Evolutionary conservation across 2,888 invertebrate genomes (phyloP), one percentile per base, ranked within the genome.

Genomic region (Timema podura): DNA sequence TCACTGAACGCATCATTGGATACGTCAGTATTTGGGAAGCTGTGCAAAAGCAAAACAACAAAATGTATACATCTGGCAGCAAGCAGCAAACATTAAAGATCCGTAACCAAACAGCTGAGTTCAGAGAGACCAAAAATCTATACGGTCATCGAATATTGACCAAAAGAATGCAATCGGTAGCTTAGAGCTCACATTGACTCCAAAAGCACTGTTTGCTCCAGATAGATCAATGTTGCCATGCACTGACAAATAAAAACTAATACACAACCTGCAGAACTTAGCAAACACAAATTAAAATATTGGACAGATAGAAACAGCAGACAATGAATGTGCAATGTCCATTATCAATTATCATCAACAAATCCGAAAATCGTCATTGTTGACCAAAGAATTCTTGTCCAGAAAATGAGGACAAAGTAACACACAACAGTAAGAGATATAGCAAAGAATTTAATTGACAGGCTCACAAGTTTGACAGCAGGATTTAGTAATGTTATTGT

Each of bases 261-360:
- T 54, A 54, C 10, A 54, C 11, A 54, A 10, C 54, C 54, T 54
- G 54, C 54, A 54, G 54, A 54, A 54, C 54, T 54, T 54, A 54
- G 54, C 54, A 54, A 54, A 54, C 54, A 54, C 2, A 54, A 54
- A 13, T 54, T n/a, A 54, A 54, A 54, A 54, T 13, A 13, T 15
- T 54, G 54, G 54, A 54, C 54, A 54, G 54, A 3, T 13, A 54
- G 2, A 54, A 54, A 54, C 6, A 15, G 11, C 54, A 54, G n/a
- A n/a, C 54, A 15, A 16, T 7, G 15, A 54, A 5, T 54, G 3
- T 2, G n/a, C n/a, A 54, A 1, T 54, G 54, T 54, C 54, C 54
- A 54, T 54, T 54, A n/a, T n/a, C n/a, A n/a, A n/a, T n/a, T n/a
- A n/a, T n/a, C n/a, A 6, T 54, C 54, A 54, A 54, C 13, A 54